These are phyloP conservation scores for Corythornis vintsioides DNA, from an alignment of 2,113 vertebrate genomes.

Conservation along the genomic window DNA sequence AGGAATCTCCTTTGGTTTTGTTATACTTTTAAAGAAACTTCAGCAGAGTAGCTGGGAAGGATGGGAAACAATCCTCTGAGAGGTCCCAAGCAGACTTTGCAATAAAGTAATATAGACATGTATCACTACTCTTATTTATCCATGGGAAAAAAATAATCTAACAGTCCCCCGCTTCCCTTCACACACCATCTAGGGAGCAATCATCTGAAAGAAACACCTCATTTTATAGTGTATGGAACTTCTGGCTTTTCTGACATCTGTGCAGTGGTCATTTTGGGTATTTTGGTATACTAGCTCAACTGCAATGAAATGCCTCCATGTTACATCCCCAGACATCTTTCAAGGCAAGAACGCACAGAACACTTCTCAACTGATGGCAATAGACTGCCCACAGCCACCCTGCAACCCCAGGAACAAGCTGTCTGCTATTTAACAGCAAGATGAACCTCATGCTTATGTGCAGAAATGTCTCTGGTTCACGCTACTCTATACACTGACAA, in stretches of 20 bases:
- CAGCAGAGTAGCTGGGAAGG: not conserved
- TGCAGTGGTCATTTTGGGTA: not conserved
- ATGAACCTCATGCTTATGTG: not conserved
- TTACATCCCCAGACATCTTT: not conserved
- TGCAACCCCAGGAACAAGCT: not conserved
- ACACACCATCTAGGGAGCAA: not conserved
- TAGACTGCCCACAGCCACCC: not conserved
- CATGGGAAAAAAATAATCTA: not conserved
- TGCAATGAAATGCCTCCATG: not conserved
- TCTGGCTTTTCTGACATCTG: not conserved
- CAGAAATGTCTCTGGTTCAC: not conserved
- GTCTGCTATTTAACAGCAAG: not conserved
- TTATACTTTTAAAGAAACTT: not conserved
- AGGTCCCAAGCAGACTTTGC: not conserved
- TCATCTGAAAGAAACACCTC: not conserved
- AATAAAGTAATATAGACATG: not conserved
- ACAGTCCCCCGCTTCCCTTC: constrained; percentile 29
- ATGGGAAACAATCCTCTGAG: not conserved
- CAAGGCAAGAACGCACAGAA: not conserved
- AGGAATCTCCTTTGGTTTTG: not conserved
- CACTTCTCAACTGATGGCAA: not conserved
- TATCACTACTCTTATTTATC: not conserved
- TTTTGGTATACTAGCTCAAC: not conserved
- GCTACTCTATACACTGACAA: not conserved
- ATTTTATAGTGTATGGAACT: not conserved